Evolutionary conservation across 2,888 invertebrate species (phyloP), one percentile per base, ranked within the genome.

Genomic region (Pilophorus perplexus): DNA sequence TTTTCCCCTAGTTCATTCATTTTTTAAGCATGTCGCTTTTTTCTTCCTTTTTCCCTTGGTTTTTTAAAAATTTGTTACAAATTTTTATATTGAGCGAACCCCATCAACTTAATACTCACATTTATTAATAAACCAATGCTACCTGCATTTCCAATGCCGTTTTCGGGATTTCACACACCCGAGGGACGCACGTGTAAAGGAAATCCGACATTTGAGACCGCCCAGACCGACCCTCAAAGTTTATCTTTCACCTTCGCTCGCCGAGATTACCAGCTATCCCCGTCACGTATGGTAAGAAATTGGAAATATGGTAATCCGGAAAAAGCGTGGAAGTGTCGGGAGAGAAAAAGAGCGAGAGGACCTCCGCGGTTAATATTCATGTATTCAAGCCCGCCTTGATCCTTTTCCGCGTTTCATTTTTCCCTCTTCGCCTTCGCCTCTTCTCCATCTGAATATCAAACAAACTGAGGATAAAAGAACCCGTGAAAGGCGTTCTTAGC

Each of bases 391-490:
- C 62, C 62, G 62, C 62, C 62, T 62, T 62, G 62, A 62, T 62
- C 62, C 48, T 62, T 62, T 60, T 62, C 20, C 33, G 16, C 59
- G 62, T 62, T 62, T 62, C 28, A 46, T 62, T 14, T 52, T 10
- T 48, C 20, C 18, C 12, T 20, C 20, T 20, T 48, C 20, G 14
- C 20, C 20, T 14, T 48, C 48, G 10, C 48, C 6, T 33, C 23
- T 25, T 38, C 33, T 55, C 18, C 46, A 62, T 62, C 62, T 46
- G 62, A 62, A 62, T 62, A 62, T 62, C 62, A 62, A 62, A 62
- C 62, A 62, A 62, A 62, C 62, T 62, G 62, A 62, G 62, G 62
- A 62, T 62, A 28, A 62, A 62, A 62, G 62, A 62, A 62, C 62
- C 62, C 48, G 27, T 62, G 62, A 62, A 62, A 62, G 62, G 48